Conservation (phyloP, 2,888 invertebrate genomes). For the Hololepta plana region DNA sequence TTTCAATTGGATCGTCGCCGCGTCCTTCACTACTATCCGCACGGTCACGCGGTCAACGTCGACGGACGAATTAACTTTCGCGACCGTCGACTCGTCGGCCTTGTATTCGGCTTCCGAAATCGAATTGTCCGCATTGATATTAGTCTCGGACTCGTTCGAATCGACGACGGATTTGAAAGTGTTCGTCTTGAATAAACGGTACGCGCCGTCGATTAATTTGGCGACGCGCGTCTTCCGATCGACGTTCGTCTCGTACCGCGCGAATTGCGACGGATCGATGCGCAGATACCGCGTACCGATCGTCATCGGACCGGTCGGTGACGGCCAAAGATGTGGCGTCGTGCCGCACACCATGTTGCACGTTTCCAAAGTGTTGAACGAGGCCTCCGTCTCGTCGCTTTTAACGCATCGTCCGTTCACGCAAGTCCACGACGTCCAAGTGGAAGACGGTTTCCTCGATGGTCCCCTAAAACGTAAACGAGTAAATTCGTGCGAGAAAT, state of each 20-base stretch:
- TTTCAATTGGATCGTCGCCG: constrained; percentile 38
- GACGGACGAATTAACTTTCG: too few relatives aligned
- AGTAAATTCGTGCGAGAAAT: too few relatives aligned
- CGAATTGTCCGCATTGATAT: too few relatives aligned
- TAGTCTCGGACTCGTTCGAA: constrained; percentile 27
- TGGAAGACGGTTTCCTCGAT: too few relatives aligned
- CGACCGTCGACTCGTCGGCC: too few relatives aligned
- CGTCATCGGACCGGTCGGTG: constrained; percentile 52
- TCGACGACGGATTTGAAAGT: constrained; percentile 32
- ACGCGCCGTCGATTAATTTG: background rate
- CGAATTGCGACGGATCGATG: constrained; percentile 34
- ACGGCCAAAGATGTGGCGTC: constrained; percentile 62
- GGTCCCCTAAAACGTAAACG: too few relatives aligned
- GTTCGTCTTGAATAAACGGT: too few relatives aligned
- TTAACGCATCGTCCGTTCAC: constrained; percentile 45
- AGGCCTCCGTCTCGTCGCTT: constrained; percentile 24
- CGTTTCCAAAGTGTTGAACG: constrained; percentile 40
- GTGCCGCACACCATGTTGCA: constrained; percentile 66
- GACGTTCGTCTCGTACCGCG: constrained; percentile 26
- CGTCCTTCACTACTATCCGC: too few relatives aligned
- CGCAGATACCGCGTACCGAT: constrained; percentile 45
- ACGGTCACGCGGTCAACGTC: too few relatives aligned
- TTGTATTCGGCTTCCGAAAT: too few relatives aligned
- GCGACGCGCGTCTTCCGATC: constrained; percentile 11
- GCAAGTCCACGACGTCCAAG: constrained; percentile 69